Evolutionary conservation across 2,797 vertebrate species (phyloP).

Genomic region (Eulemur coronatus): DNA sequence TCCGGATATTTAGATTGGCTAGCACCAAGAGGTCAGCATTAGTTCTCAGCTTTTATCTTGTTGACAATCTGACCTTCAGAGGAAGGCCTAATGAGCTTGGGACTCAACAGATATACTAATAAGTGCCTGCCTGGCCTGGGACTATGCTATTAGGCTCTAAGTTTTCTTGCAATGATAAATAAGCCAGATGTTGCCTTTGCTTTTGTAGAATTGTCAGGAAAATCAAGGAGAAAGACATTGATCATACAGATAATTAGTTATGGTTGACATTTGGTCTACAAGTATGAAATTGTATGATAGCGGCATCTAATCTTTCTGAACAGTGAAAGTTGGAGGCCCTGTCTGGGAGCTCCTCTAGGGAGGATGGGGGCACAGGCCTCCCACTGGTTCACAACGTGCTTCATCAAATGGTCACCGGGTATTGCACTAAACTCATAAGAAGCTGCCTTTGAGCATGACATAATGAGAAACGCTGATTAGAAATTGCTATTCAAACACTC

Average conservation of each 20-base stretch:
- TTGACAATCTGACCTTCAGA: not conserved
- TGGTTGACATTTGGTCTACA: not conserved
- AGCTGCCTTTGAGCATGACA: not conserved
- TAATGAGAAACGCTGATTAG: not conserved
- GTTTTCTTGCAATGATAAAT: not conserved
- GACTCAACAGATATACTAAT: not conserved
- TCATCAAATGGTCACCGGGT: not conserved
- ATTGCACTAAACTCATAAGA: not conserved
- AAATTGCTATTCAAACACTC: not conserved
- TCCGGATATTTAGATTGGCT: not conserved
- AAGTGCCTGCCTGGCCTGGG: not conserved
- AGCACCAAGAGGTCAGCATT: not conserved
- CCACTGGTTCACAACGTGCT: rapidly evolving
- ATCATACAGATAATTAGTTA: not conserved
- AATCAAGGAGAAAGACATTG: not conserved
- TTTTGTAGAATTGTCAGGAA: not conserved
- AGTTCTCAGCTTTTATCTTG: not conserved
- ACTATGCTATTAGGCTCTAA: not conserved
- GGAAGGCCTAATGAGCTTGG: not conserved
- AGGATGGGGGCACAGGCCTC: not conserved
- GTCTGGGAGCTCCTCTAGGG: not conserved
- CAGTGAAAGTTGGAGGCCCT: not conserved
- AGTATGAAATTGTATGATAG: not conserved
- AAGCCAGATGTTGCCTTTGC: not conserved
- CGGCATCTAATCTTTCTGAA: not conserved